phyloP scores from a whole-genome alignment of 2,797 vertebrate genomes.

The Eulemur mongoz region DNA sequence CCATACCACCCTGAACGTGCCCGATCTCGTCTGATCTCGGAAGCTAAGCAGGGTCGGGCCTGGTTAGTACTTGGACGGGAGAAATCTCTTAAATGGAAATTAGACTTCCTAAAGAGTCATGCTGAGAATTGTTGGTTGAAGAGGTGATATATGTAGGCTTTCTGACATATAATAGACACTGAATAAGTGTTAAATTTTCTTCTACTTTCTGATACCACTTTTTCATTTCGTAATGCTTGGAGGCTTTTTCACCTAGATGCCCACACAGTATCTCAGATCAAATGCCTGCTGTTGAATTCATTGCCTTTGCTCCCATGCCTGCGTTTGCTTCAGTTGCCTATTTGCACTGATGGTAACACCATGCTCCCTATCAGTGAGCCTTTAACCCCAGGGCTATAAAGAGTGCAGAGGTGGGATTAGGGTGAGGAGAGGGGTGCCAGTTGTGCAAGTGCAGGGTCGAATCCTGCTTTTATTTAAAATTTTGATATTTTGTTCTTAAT shows the following conservation, averaged over 20 bases:
- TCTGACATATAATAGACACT: neutral
- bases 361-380: neutral
- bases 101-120: neutral
- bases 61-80: neutral
- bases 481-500: neutral
- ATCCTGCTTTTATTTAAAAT: neutral
- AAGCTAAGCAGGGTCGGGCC: no score
- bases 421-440: neutral
- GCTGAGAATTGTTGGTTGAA: neutral
- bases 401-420: neutral
- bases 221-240: neutral
- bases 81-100: neutral
- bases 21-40: no score
- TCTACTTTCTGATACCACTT: neutral
- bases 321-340: neutral
- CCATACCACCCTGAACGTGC: no score
- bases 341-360: neutral
- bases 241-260: neutral
- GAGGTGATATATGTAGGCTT: neutral
- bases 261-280: neutral
- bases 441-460: neutral
- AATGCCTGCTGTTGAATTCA: neutral
- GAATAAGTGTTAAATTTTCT: neutral
- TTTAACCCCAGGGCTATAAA: neutral
- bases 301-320: neutral